Base-by-base conservation (phyloP, 2,888 invertebrate genomes). In the Podabrus alpinus region DNA sequence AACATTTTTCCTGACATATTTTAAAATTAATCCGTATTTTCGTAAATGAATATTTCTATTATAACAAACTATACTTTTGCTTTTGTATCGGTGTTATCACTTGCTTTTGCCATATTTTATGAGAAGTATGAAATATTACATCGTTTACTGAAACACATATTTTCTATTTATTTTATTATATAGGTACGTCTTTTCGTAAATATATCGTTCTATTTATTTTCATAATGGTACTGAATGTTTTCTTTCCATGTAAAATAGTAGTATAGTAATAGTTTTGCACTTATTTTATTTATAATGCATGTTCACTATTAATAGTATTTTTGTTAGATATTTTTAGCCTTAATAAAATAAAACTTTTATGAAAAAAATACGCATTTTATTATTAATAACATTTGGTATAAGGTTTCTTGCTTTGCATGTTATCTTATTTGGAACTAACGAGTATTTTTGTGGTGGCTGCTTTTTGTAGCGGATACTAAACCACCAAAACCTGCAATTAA, bases 401-500 rank as follows among this genome's bases (percentile, higher is more conserved):
- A 29, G 67, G 24, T 24, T 25, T 25, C 16, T 24, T 11, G 67
- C 19, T 59, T 62, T 76, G 76, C 76, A 76, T 76, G 76, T 16
- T 45, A 24, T 71, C 72, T 66, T 72, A 74, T 71, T 72, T 72
- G 66, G 76, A 79, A 85, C 83, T 85, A 83, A 85, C 83, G 81
- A 79, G 78, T 75, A 79, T 82, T 84, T 84, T 84, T 85, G 82
- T 84, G 83, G 83, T 83, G 83, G 85, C 84, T 84, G 83, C 84
- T 84, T 85, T 81, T 82, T 79, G 74, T 90, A 95, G 95, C 95
- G 92, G 96, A 96, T 90, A 92, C 94, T 90, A 96, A 96, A 91
- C 97, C 97, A 87, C 93, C 96, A 88, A 97, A 97, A 92, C 96
- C 97, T 89, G 97, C 97, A 89, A 97, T 97, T 90, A 97, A 97